phyloP scores from a whole-genome alignment of 2,797 vertebrate genomes.

The Crotalus adamanteus region DNA sequence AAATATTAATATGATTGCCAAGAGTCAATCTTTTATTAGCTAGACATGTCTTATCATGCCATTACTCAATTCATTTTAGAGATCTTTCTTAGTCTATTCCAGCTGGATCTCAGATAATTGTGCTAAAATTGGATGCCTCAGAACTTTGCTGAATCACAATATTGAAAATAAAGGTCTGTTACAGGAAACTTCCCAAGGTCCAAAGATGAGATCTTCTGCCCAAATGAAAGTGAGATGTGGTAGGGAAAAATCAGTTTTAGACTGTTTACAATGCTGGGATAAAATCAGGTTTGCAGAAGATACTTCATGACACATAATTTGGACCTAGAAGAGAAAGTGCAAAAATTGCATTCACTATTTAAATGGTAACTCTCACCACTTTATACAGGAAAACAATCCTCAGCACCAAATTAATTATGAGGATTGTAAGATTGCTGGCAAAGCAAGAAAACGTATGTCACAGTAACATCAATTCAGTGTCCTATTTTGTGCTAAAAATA shows the following conservation, averaged over 20 bases:
- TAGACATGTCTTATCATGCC: background rate
- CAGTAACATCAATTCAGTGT: background rate
- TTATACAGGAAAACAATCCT: background rate
- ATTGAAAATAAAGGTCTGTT: background rate
- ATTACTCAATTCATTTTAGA: background rate
- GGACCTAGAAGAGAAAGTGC: background rate
- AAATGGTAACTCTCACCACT: background rate
- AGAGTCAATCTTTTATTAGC: background rate
- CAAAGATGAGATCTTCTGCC: background rate
- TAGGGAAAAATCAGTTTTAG: background rate
- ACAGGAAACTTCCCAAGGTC: background rate
- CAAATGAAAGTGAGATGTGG: background rate
- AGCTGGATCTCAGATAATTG: background rate
- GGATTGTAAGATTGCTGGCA: background rate
- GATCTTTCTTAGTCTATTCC: background rate
- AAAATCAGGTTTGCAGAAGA: background rate
- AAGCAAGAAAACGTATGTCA: background rate
- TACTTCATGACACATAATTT: background rate
- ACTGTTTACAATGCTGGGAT: background rate
- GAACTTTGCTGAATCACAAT: background rate
- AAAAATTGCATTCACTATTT: background rate
- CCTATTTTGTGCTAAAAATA: background rate
- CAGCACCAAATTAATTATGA: background rate
- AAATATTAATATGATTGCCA: background rate
- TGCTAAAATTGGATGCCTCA: background rate